Conservation (phyloP, 2,888 invertebrate species). For the Drymonia ruficornis region DNA sequence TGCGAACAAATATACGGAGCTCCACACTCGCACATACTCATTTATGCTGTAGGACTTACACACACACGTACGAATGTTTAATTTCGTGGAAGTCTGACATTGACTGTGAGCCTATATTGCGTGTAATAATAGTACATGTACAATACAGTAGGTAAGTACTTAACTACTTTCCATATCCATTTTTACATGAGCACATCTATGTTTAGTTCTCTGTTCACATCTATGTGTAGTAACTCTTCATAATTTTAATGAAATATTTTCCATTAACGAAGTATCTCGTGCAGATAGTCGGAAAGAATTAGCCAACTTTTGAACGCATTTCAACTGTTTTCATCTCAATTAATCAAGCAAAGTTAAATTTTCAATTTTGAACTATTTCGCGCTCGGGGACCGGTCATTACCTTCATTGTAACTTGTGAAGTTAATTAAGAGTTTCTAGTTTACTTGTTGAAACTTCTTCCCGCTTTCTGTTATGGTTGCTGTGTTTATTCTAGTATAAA, state of each 20-base stretch:
- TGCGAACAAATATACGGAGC: not conserved
- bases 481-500: slow-evolving; percentile 14
- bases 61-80: not conserved
- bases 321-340: slow-evolving; percentile 27
- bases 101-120: not conserved
- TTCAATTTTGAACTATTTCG: slow-evolving; percentile 29
- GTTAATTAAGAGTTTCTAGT: slow-evolving; percentile 51
- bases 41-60: not conserved
- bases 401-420: slow-evolving; percentile 40
- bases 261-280: not conserved
- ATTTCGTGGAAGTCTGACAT: not conserved
- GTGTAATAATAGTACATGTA: no score
- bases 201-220: no score
- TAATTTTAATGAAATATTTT: not conserved
- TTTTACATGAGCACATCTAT: no score
- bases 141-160: no score
- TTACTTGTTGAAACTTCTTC: slow-evolving; percentile 35
- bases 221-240: no score
- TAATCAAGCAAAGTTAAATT: slow-evolving; percentile 26
- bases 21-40: not conserved
- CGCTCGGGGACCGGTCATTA: slow-evolving; percentile 31
- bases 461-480: slow-evolving; percentile 27
- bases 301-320: slow-evolving; percentile 7
- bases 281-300: not conserved
- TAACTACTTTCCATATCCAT: no score